phyloP scores from a whole-genome alignment of 2,888 invertebrate species.

The Euplexia lucipara region DNA sequence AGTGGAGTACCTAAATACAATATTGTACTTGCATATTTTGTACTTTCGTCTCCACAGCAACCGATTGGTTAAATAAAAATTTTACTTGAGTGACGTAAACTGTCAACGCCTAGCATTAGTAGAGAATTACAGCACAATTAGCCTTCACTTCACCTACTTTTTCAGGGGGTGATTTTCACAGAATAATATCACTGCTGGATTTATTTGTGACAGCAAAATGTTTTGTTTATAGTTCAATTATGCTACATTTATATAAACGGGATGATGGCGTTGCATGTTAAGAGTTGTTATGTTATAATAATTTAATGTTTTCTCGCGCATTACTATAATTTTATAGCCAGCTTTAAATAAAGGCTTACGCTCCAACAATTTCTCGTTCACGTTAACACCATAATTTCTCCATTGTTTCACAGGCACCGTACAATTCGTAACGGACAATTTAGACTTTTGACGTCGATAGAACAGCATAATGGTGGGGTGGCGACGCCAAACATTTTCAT shows the following conservation, averaged over 20 bases:
- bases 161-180: too few species aligned
- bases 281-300: slow-evolving; percentile 7
- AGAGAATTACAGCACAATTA: too few species aligned
- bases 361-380: slow-evolving; percentile 56
- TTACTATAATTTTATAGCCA: slow-evolving; percentile 25
- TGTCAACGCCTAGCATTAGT: too few species aligned
- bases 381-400: slow-evolving; percentile 46
- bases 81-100: too few species aligned
- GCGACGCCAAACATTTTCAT: slow-evolving; percentile 81
- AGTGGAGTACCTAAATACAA: too few species aligned
- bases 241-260: too few species aligned
- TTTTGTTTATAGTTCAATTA: background rate
- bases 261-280: background rate
- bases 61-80: too few species aligned
- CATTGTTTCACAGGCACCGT: slow-evolving; percentile 58
- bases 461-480: slow-evolving; percentile 67
- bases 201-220: too few species aligned
- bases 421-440: slow-evolving; percentile 76
- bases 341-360: slow-evolving; percentile 47
- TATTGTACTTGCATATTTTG: too few species aligned
- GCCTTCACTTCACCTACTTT: too few species aligned
- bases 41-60: too few species aligned
- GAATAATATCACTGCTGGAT: too few species aligned
- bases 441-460: slow-evolving; percentile 65
- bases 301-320: slow-evolving; percentile 23